Evolutionary conservation across 37 sponge, comb jelly and placozoan species (phyloP).

Genomic region (Cladorhizidae sp.): DNA sequence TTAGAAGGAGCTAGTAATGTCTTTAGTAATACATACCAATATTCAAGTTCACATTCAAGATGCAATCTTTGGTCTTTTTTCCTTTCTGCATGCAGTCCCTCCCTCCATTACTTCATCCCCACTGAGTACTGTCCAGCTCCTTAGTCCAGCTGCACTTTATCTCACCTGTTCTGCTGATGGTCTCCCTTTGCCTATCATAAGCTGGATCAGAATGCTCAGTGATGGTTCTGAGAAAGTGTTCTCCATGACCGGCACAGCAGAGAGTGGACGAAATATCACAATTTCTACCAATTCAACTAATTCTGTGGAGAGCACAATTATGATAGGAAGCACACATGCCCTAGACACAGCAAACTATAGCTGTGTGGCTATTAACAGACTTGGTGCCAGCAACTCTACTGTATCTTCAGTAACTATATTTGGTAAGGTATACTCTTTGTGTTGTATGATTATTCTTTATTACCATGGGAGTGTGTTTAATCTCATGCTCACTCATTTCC

Average conservation of each 20-base stretch:
- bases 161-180: conserved; percentile 48
- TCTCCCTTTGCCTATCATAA: conserved; percentile 39
- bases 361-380: conserved; percentile 31
- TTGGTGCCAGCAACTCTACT: neutral
- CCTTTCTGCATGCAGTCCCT: no score
- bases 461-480: no score
- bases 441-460: no score
- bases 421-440: no score
- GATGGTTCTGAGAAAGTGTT: conserved; percentile 24
- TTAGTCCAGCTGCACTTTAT: conserved; percentile 13
- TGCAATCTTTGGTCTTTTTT: no score
- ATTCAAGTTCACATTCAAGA: no score
- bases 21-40: no score
- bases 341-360: conserved; percentile 49
- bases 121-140: neutral
- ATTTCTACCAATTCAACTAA: neutral
- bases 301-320: conserved; percentile 39
- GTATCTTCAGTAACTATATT: conserved; percentile 11
- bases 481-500: no score
- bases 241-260: no score
- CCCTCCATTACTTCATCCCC: conserved; percentile 1
- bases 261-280: neutral
- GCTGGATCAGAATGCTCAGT: conserved; percentile 23
- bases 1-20: no score
- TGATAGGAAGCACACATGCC: neutral